These are phyloP conservation scores for Leptopilina clavipes DNA, from an alignment of 1,140 invertebrate species.

Conservation along the genomic window DNA sequence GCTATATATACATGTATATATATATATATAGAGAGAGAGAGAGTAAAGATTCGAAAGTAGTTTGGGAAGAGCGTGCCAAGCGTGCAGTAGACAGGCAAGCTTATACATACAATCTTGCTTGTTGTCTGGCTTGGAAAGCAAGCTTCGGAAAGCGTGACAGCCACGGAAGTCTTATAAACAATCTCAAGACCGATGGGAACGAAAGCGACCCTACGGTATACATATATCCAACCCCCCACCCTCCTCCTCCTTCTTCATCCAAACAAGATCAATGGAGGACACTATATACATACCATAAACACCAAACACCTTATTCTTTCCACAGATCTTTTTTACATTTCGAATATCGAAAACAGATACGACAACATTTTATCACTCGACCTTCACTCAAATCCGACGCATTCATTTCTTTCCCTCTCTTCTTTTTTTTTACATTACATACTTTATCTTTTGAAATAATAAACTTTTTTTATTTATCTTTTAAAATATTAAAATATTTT, in stretches of 20 bases:
- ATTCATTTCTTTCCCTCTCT: background rate
- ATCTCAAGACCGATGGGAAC: constrained; percentile 58
- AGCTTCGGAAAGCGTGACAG: constrained; percentile 60
- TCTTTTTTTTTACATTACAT: background rate
- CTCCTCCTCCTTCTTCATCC: background rate
- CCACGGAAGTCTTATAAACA: constrained; percentile 66
- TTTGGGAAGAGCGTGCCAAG: constrained; percentile 58
- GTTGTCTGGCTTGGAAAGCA: constrained; percentile 59
- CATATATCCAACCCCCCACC: too few relatives aligned
- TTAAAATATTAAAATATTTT: too few relatives aligned
- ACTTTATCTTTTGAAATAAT: too few relatives aligned
- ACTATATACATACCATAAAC: constrained; percentile 57
- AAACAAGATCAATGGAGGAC: constrained; percentile 61
- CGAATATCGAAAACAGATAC: constrained; percentile 39
- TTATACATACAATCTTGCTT: constrained; percentile 67
- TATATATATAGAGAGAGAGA: too few relatives aligned
- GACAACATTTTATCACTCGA: background rate
- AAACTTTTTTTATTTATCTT: too few relatives aligned
- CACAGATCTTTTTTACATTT: constrained; percentile 14
- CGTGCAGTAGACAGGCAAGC: constrained; percentile 64
- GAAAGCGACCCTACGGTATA: constrained; percentile 41
- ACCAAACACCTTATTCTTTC: constrained; percentile 33
- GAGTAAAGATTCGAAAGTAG: constrained; percentile 65
- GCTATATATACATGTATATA: constrained; percentile 38
- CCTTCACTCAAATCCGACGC: constrained; percentile 10